Evolutionary conservation across 1,140 invertebrate genomes (phyloP), one percentile per base, ranked within the genome.

Genomic region (Brachionus calyciflorus): DNA sequence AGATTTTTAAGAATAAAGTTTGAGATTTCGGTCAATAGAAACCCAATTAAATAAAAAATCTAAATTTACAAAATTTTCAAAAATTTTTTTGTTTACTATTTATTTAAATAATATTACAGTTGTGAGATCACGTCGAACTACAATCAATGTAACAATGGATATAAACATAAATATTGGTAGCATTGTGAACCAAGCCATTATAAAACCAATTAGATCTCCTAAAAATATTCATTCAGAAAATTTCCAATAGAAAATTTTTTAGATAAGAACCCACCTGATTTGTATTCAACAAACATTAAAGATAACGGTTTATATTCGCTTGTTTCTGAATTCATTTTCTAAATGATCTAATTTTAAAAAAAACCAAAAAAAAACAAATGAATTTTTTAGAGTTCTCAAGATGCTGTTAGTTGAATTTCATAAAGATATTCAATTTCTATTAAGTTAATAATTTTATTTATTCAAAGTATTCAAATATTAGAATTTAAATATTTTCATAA

Each of bases 121-220:
- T 82, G 94, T 93, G 77, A 94, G 85, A 88, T 96, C 93, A 85
- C 93, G 88, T 83, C 92, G 88, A 85, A 94, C 94, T 75, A 93
- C 83, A 80, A 94, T 92, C 49, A 94, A 86, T 40, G 92, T 90
- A 73, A 92, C 81, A 86, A 94, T 93, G 76, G 91, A 91, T 80
- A 90, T 87, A 46, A 91, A 86, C 79, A 94, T 90, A 78, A 89
- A 91, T 86, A 94, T 90, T 4, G 93, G 93, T 69, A 90, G 85
- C 68, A 94, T 85, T 85, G 92, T 94, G 78, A 89, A 88, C 79
- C 93, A 85, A 75, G 93, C 93, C 79, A 93, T 87, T 63, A 91
- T 81, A 83, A 90, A 91, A 17, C 92, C 91, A 78, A 93, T 80
- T 46, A 88, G 84, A 85, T 93, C 91, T 82, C 91, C 91, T 93